Evolutionary conservation across 1,140 invertebrate genomes (phyloP), one percentile per base, ranked within the genome.

Genomic region (Brachionus asplanchnoidis): DNA sequence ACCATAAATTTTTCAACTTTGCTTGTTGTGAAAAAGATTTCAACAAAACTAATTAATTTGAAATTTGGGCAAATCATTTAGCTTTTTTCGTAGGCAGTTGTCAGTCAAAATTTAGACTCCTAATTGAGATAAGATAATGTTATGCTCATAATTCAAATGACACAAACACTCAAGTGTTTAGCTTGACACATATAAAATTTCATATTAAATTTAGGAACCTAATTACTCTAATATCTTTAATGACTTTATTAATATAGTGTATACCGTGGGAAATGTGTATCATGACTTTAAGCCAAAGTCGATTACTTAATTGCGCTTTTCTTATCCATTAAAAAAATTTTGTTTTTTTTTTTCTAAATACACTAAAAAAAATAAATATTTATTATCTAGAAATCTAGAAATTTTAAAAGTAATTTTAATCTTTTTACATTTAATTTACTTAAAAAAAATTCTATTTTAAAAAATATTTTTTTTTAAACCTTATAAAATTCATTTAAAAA

Each of bases 91-190:
- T 8, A 73, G 40, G 40, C 40, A 17, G 42, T 60, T 60, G 53
- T 60, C 68, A 42, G 32, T 73, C 40, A 20, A 73, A 73, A 42
- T 73, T 73, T 73, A 8, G 28, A 68, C 14, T 32, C 23, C 32
- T 68, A 68, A 68, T 60, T 60, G n/a, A 68, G 66, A 68, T 68
- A 73, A 73, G 68, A 73, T 73, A 73, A 73, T 73, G 68, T 73
- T 40, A 73, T 60, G 53, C 53, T 60, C 53, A 60, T 60, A 20
- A 60, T 60, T 60, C 17, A 60, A 60, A 60, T 60, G 53, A 60
- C 53, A 60, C 53, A 60, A 60, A 60, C 53, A 60, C 53, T 60
- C 53, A 60, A 60, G 17, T 60, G 53, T 60, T 60, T 60, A 60
- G 23, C 17, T 23, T 60, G 53, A 60, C 53, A 60, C 53, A 60